phyloP scores from a whole-genome alignment of 2,888 invertebrate genomes.

The Cerceris ruficornis region DNA sequence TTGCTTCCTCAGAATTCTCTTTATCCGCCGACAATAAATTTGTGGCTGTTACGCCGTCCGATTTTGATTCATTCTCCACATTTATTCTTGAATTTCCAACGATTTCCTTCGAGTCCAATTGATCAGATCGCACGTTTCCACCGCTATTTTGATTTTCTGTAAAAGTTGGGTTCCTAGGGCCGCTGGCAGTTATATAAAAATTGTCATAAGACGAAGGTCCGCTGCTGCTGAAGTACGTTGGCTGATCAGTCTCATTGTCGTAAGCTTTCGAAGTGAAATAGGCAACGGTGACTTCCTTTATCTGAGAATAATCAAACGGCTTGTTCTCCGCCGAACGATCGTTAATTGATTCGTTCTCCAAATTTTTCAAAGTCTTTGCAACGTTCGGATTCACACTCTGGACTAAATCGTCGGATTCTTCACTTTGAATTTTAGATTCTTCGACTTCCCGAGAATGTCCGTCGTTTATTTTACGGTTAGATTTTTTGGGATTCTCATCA shows the following conservation, averaged over 20 bases:
- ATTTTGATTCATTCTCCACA: neutral
- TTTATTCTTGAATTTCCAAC: neutral
- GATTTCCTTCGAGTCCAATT: neutral
- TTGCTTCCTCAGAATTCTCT: neutral
- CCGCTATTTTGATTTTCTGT: neutral
- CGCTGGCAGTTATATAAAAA: neutral
- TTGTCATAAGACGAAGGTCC: neutral
- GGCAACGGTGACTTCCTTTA: slow-evolving; percentile 38
- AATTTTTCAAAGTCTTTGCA: neutral
- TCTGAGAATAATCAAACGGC: slow-evolving; percentile 37
- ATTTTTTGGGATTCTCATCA: too few relatives aligned
- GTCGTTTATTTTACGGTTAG: neutral
- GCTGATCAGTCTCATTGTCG: slow-evolving; percentile 9
- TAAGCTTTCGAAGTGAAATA: slow-evolving; percentile 51
- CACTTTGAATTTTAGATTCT: neutral
- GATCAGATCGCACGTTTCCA: neutral
- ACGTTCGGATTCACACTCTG: neutral
- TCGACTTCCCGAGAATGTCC: neutral
- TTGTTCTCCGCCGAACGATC: neutral
- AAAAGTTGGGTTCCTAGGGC: neutral
- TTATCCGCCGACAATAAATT: neutral
- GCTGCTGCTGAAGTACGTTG: slow-evolving; percentile 3
- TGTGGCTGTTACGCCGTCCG: neutral
- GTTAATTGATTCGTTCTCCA: neutral
- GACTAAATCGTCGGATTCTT: neutral